phyloP scores from a whole-genome alignment of 2,113 vertebrate genomes.

The Marmota monax region DNA sequence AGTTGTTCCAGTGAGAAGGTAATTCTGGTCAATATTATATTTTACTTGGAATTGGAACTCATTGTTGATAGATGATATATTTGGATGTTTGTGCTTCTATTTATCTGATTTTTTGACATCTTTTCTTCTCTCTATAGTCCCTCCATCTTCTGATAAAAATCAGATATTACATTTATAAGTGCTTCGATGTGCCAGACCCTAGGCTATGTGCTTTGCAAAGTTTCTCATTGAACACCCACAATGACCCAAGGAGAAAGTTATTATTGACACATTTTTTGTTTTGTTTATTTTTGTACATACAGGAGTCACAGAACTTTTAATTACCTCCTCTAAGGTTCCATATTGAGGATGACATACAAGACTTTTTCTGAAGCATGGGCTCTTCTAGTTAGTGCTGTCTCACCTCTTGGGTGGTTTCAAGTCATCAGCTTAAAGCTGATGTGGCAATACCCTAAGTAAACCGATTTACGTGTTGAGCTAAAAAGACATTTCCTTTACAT shows the following conservation, averaged over 20 bases:
- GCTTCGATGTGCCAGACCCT: neutral
- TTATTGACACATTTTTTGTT: neutral
- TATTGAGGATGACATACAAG: neutral
- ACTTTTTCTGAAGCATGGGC: conserved; percentile 9
- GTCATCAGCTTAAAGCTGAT: neutral
- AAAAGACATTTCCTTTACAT: neutral
- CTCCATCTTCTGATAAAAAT: neutral
- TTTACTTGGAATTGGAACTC: neutral
- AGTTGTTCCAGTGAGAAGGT: neutral
- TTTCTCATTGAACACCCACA: neutral
- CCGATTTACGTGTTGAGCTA: neutral
- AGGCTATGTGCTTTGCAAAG: neutral
- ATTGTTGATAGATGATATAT: neutral
- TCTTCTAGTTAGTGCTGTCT: neutral
- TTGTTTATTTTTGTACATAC: neutral
- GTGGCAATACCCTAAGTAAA: neutral
- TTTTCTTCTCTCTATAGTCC: neutral
- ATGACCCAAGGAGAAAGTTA: neutral
- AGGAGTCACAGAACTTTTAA: neutral
- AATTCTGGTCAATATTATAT: neutral
- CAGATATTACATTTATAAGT: neutral
- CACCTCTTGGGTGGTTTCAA: neutral
- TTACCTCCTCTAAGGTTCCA: neutral
- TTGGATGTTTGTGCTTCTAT: neutral
- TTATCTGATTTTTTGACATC: neutral